Conservation (phyloP, 2,113 vertebrate species). For the Gasterosteus aculeatus region DNA sequence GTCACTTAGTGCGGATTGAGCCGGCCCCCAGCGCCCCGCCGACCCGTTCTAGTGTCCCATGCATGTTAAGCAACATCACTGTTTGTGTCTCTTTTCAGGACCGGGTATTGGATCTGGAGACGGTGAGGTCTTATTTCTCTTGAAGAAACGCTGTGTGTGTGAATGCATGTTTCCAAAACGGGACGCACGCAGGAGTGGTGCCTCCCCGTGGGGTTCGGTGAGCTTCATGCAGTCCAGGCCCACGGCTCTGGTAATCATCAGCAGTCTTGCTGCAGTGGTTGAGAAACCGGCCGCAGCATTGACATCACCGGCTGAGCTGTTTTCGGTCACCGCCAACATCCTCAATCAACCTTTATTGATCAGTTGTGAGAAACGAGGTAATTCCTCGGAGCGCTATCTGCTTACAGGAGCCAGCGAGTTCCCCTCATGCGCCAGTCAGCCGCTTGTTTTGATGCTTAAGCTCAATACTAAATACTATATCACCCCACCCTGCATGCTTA, state of each 20-base stretch:
- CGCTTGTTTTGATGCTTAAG: too few relatives aligned
- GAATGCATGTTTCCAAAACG: background rate
- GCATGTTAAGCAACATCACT: constrained; percentile 7
- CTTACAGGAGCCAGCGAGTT: too few relatives aligned
- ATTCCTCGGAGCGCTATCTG: background rate
- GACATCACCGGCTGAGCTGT: constrained; percentile 36
- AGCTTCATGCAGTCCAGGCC: constrained; percentile 50
- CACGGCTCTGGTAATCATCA: constrained; percentile 51
- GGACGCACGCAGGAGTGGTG: background rate
- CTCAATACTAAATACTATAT: too few relatives aligned
- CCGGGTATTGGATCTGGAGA: constrained; percentile 77
- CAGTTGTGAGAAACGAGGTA: constrained; percentile 30
- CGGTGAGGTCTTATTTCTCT: constrained; percentile 65
- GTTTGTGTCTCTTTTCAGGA: constrained; percentile 70
- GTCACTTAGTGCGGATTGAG: constrained; percentile 52
- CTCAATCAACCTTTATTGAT: constrained; percentile 48
- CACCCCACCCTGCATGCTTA: too few relatives aligned
- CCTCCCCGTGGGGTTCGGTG: background rate
- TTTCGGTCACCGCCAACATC: constrained; percentile 20
- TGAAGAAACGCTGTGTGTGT: background rate
- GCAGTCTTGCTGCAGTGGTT: constrained; percentile 49
- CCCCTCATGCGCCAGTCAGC: too few relatives aligned
- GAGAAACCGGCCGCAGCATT: constrained; percentile 51
- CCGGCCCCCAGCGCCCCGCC: constrained; percentile 19
- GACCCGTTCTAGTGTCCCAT: background rate